Conservation (phyloP, 1,140 invertebrate genomes). For the Drosophila equinoxialis region DNA sequence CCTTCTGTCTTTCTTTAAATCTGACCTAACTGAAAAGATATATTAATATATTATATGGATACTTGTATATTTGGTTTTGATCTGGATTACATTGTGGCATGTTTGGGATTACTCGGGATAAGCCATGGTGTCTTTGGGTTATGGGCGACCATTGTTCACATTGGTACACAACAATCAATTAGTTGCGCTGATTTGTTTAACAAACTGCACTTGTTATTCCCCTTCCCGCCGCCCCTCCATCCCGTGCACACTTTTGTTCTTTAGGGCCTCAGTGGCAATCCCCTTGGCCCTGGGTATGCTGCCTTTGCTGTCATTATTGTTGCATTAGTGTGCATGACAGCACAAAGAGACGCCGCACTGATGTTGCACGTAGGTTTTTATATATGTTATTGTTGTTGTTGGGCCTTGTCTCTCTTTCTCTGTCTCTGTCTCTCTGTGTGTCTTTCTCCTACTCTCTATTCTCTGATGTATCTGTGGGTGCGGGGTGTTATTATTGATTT, state of each 20-base stretch:
- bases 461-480: background rate
- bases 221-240: background rate
- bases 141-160: background rate
- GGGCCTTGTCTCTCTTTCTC: background rate
- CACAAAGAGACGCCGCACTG: conserved; percentile 15
- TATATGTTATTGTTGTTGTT: background rate
- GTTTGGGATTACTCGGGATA: background rate
- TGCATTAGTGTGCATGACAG: conserved; percentile 26
- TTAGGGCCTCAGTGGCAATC: background rate
- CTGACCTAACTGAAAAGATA: too few relatives aligned
- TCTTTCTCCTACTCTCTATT: background rate
- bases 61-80: background rate
- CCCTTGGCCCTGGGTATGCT: background rate
- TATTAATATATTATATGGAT: too few relatives aligned
- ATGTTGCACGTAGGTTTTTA: conserved; percentile 25
- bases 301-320: conserved; percentile 16
- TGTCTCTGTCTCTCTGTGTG: background rate
- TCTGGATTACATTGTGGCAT: background rate
- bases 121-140: background rate
- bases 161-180: conserved; percentile 20
- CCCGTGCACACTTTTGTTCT: too few relatives aligned
- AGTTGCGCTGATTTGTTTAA: conserved; percentile 33
- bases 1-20: too few relatives aligned
- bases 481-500: conserved; percentile 32
- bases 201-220: conserved; percentile 9